A percentile compares a stretch with the other conserved stretches of the same genome.
Evolutionary conservation across 2,113 vertebrate genomes (phyloP).

Genomic region (Cisticola juncidis): DNA sequence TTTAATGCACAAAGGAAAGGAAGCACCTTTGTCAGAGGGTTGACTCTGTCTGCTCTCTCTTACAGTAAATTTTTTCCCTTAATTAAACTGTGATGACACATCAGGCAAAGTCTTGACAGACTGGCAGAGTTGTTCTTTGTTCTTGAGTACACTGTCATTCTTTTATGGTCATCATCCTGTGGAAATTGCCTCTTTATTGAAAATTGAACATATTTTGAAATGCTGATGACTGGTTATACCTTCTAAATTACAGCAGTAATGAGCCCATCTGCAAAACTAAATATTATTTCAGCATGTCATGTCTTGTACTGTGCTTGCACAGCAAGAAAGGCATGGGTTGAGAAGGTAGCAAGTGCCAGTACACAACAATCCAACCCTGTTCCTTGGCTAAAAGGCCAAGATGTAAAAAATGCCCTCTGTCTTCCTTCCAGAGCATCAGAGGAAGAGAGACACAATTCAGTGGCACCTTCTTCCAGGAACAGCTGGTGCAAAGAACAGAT

Average conservation of each 20-base stretch:
- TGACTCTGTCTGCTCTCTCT: not conserved
- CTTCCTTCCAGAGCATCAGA: not conserved
- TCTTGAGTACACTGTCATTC: not conserved
- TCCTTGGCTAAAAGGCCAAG: not conserved
- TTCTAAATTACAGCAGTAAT: not conserved
- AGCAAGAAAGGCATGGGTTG: not conserved
- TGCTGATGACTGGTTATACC: not conserved
- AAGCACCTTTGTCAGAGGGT: not conserved
- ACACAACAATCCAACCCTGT: not conserved
- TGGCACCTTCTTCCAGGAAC: conserved; percentile 33
- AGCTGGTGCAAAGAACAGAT: conserved; percentile 41
- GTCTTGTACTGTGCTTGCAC: not conserved
- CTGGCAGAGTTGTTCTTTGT: not conserved
- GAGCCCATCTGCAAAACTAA: not conserved
- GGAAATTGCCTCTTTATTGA: conserved; percentile 8
- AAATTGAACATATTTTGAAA: not conserved
- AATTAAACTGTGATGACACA: conserved; percentile 19
- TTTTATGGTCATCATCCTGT: not conserved
- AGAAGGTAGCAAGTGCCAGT: not conserved
- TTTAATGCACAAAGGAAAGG: not conserved
- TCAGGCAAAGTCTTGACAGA: not conserved
- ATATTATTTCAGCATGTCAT: conserved; percentile 5
- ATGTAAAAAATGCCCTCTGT: not conserved
- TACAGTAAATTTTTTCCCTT: not conserved
- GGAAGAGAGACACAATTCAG: conserved; percentile 19